phyloP scores from a whole-genome alignment of 37 sponge, comb jelly and placozoan species.

The Spongilla lacustris region DNA sequence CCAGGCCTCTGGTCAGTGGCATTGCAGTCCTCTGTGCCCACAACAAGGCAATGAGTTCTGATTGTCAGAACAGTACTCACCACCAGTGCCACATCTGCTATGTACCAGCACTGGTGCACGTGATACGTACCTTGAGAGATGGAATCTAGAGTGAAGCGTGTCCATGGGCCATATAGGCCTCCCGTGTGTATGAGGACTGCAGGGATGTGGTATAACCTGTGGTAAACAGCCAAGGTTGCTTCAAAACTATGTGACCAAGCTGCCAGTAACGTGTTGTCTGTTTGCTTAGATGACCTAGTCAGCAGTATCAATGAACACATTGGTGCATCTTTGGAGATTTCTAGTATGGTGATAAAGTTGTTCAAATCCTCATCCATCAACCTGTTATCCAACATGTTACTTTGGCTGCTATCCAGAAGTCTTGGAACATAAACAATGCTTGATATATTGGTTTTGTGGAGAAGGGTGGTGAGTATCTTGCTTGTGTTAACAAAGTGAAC shows the following conservation, averaged over 20 bases:
- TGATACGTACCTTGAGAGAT: neutral
- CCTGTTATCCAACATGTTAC: neutral
- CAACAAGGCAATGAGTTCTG: neutral
- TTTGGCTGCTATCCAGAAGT: neutral
- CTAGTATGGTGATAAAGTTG: conserved; percentile 44
- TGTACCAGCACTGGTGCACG: conserved; percentile 39
- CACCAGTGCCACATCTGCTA: conserved; percentile 3
- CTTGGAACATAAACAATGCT: conserved; percentile 28
- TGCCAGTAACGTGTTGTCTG: neutral
- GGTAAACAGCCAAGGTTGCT: conserved; percentile 24
- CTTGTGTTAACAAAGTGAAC: conserved; percentile 2
- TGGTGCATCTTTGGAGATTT: neutral
- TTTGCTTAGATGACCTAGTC: neutral
- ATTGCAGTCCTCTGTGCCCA: neutral
- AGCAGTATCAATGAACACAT: conserved; percentile 26
- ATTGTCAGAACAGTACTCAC: neutral
- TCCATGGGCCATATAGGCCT: conserved; percentile 62
- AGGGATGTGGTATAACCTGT: conserved; percentile 21
- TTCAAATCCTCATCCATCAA: neutral
- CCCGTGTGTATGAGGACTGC: conserved; percentile 6
- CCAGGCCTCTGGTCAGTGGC: neutral
- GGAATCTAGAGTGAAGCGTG: neutral
- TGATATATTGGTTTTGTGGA: neutral
- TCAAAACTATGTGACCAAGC: conserved; percentile 41
- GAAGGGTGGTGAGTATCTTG: neutral